Evolutionary conservation across 2,888 invertebrate genomes (phyloP).

Genomic region (Trachelus troglodyta): DNA sequence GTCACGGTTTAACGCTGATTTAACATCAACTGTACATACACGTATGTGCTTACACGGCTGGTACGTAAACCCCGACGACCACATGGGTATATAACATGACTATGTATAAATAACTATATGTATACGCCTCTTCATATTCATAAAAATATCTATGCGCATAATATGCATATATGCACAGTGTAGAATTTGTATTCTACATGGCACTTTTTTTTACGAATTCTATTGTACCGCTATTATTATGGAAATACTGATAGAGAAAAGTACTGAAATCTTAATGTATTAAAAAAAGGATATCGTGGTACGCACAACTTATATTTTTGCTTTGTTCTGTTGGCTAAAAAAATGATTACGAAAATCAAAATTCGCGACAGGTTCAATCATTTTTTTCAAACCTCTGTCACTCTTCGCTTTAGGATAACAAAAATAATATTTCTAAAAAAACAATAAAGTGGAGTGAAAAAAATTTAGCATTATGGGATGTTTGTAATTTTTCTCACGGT

Average conservation of each 20-base stretch:
- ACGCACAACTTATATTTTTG: background rate
- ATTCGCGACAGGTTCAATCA: background rate
- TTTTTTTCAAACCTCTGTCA: background rate
- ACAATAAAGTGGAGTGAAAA: background rate
- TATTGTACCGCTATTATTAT: no score
- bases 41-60: background rate
- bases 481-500: background rate
- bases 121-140: background rate
- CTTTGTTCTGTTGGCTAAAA: background rate
- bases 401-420: background rate
- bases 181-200: background rate
- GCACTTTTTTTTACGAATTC: background rate
- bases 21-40: background rate
- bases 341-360: background rate
- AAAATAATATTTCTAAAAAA: background rate
- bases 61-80: background rate
- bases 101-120: background rate
- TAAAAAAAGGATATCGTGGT: background rate
- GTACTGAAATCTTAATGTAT: background rate
- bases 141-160: background rate
- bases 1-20: background rate
- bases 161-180: background rate
- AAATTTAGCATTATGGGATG: background rate
- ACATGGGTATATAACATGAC: background rate
- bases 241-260: background rate